Evolutionary conservation across 1,140 invertebrate genomes (phyloP).

Genomic region (Thaumetopoea pityocampa): DNA sequence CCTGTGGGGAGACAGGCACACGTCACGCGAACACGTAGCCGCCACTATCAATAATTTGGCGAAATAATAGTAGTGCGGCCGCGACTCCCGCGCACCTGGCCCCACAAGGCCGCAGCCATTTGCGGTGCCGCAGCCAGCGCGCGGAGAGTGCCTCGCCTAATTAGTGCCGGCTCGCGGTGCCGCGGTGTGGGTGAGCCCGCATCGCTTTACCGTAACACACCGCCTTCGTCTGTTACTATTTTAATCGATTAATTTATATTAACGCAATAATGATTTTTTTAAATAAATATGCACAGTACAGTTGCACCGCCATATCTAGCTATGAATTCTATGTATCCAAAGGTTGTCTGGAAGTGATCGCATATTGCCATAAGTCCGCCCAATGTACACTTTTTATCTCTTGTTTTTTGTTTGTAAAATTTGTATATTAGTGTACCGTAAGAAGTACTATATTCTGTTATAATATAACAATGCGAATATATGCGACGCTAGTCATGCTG

Average conservation of each 20-base stretch:
- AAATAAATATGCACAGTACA: no score
- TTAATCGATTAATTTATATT: slow-evolving; percentile 38
- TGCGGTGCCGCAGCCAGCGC: slow-evolving; percentile 43
- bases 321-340: no score
- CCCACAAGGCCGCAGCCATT: slow-evolving; percentile 53
- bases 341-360: no score
- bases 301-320: no score
- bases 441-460: no score
- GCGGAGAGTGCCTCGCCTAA: slow-evolving; percentile 53
- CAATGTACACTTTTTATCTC: no score
- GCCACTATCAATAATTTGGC: slow-evolving; percentile 29
- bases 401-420: no score
- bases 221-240: slow-evolving; percentile 61
- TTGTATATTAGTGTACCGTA: not conserved
- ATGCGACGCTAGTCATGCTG: no score
- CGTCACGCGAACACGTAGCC: slow-evolving; percentile 3
- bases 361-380: no score
- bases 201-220: slow-evolving; percentile 37
- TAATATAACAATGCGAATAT: no score
- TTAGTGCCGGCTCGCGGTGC: slow-evolving; percentile 48
- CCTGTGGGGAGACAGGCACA: slow-evolving; percentile 6
- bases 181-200: slow-evolving; percentile 61
- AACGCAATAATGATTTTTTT: slow-evolving; percentile 6
- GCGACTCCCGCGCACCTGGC: slow-evolving; percentile 50
- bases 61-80: slow-evolving; percentile 45